Percentiles rank a stretch among this genome's conserved stretches.
phyloP scores from a whole-genome alignment of 2,113 vertebrate species.

The Rallus limicola region DNA sequence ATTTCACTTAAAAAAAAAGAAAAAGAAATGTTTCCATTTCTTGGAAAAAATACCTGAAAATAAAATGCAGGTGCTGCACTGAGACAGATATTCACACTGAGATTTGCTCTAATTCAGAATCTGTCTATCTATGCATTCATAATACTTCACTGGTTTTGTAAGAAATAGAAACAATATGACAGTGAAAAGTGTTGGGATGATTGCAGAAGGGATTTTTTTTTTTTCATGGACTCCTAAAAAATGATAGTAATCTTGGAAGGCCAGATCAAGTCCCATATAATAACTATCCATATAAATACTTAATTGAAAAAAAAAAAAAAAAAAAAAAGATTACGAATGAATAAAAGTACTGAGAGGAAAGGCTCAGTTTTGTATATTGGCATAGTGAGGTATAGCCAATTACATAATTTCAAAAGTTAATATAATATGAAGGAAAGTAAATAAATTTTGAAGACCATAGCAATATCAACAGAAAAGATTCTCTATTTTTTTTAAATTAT shows the following conservation, averaged over 20 bases:
- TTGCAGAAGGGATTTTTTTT: neutral
- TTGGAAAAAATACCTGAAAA: neutral
- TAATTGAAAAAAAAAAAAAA: neutral
- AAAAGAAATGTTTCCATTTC: neutral
- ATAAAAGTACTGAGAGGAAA: neutral
- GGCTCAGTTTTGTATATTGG: neutral
- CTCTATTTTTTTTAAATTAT: neutral
- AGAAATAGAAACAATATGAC: neutral
- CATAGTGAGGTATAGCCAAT: neutral
- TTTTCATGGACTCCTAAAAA: neutral
- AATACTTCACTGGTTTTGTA: neutral
- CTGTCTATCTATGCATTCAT: neutral
- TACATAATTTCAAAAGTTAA: neutral
- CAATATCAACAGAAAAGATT: neutral
- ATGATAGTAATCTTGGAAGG: neutral
- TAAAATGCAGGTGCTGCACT: neutral
- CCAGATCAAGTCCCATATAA: neutral
- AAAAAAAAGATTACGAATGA: neutral
- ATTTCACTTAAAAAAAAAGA: neutral
- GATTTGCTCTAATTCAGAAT: neutral
- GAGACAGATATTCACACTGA: neutral
- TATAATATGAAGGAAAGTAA: neutral
- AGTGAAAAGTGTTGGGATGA: neutral
- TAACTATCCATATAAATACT: neutral
- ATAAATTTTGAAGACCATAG: neutral